Base-by-base conservation (phyloP, 1,140 invertebrate species). In the Lethocerus indicus region DNA sequence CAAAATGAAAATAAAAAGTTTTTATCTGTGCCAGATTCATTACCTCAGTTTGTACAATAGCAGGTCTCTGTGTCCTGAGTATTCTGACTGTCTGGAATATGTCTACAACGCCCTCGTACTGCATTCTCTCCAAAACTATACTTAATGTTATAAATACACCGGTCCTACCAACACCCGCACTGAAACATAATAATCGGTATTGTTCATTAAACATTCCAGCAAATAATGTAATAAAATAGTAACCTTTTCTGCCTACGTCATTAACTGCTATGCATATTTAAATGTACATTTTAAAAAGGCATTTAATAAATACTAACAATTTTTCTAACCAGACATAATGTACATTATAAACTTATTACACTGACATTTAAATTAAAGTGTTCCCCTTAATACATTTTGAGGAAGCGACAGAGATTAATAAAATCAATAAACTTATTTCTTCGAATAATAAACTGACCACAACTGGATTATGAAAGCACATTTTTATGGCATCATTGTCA, bases 41-140 rank as follows among this genome's bases (percentile, higher is more conserved):
- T 68, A 90, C 92, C 83, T 97, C 92, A 55, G 93, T 96, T 70
- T 98, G 94, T 50, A 99, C 94, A 93, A 98, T 98, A 49, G 91
- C 92, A 47, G 93, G 92, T 56, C 96, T 76, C 68, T 99, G 93
- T 47, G 94, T 97, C 61, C 96, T 79, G 54, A 99, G 72, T 67
- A 96, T 92, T 69, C 95, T 82, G 40, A 97, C 93, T 2, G 93
- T 96, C 69, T 97, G 93, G 79, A 98, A 99, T 58, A 98, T 85
- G 71, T 99, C 96, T 7, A 98, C 87, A 6, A 97, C 89, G 14
- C 92, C 91, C 67, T 99, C 96, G 64, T 94, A 96, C 64, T 96
- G 89, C 87, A 99, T 96, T 52, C 94, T 76, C 65, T 98, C 95
- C 57, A 98, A 68, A n/a, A 98, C 91, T 61, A 96, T 95, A 63